These are phyloP conservation scores for Neosilurus mollespiculum DNA, from an alignment of 2,797 vertebrate genomes.

Conservation along the genomic window DNA sequence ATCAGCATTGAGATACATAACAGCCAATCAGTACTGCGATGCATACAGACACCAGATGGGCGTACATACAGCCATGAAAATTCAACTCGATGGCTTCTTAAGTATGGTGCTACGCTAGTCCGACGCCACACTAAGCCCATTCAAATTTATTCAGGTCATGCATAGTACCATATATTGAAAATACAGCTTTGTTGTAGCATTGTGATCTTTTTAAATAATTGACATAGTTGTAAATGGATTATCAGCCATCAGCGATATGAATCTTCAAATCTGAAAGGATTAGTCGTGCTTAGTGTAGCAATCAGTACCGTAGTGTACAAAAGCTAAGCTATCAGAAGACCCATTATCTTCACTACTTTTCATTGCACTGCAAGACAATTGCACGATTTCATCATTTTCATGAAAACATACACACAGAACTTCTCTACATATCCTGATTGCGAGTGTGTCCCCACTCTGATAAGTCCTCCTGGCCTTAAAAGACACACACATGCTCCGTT, in stretches of 20 bases:
- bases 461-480: conserved; percentile 77
- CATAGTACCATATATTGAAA: too few species aligned
- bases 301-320: not conserved
- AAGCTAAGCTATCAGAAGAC: not conserved
- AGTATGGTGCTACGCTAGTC: too few species aligned
- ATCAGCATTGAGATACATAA: too few species aligned
- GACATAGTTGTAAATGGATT: not conserved
- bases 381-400: not conserved
- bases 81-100: too few species aligned
- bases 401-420: not conserved
- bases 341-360: not conserved
- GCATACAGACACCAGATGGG: too few species aligned
- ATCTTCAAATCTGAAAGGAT: conserved; percentile 21
- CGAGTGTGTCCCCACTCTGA: conserved; percentile 80
- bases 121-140: too few species aligned
- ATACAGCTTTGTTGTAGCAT: not conserved
- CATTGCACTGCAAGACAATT: not conserved
- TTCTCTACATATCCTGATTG: conserved; percentile 64
- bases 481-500: conserved; percentile 64
- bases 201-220: not conserved
- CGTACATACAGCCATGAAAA: too few species aligned
- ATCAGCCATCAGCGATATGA: conserved; percentile 1
- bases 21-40: too few species aligned
- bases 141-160: too few species aligned
- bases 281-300: not conserved